Percentiles rank a stretch among this genome's conserved stretches.
Conservation (phyloP, 2,888 invertebrate species). For the Baronia brevicornis region DNA sequence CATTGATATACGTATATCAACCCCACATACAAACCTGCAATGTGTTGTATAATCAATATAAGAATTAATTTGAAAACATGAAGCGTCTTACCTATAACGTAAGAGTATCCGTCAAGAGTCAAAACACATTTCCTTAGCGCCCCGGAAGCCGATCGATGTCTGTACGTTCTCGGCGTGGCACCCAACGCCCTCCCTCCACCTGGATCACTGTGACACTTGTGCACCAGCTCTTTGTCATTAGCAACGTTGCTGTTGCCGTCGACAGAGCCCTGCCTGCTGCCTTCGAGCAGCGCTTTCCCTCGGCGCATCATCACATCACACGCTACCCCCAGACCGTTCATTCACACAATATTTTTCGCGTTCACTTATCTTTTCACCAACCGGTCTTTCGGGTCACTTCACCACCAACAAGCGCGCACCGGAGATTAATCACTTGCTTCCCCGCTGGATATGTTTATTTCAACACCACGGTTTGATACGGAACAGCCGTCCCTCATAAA, state of each 20-base stretch:
- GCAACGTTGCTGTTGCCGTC: conserved; percentile 53
- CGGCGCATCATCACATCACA: conserved; percentile 69
- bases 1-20: too few species aligned
- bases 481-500: conserved; percentile 22
- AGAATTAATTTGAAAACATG: too few species aligned
- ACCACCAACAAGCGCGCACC: conserved; percentile 10
- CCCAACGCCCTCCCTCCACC: conserved; percentile 70
- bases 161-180: conserved; percentile 48
- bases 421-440: conserved; percentile 24
- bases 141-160: conserved; percentile 68
- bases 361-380: conserved; percentile 20
- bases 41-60: conserved; percentile 1
- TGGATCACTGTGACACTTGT: conserved; percentile 81
- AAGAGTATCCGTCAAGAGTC: conserved; percentile 89
- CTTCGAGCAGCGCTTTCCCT: conserved; percentile 62
- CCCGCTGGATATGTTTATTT: conserved; percentile 17
- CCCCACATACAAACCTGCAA: too few species aligned
- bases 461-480: conserved; percentile 20
- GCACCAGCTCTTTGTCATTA: conserved; percentile 78
- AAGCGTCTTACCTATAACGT: conserved; percentile 88
- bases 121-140: conserved; percentile 86
- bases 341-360: conserved; percentile 18
- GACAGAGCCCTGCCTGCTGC: conserved; percentile 67
- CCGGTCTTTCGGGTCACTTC: background rate
- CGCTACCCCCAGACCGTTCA: conserved; percentile 51